phyloP scores from a whole-genome alignment of 2,888 invertebrate species.

The Tribolium freemani region DNA sequence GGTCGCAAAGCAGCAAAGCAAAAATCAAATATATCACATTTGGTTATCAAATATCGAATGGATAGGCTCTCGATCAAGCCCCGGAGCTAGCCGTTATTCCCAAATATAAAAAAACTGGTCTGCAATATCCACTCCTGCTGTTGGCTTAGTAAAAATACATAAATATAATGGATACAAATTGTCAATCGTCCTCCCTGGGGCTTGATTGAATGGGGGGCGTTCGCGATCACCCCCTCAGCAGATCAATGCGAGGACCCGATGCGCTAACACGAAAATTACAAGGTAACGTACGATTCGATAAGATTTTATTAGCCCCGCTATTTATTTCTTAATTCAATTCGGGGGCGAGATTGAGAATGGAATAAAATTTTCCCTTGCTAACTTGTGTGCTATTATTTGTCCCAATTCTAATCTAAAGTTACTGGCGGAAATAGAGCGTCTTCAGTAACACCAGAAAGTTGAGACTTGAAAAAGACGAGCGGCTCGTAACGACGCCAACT shows the following conservation, averaged over 20 bases:
- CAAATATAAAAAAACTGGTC: constrained; percentile 59
- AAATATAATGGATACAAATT: constrained; percentile 67
- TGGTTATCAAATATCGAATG: constrained; percentile 63
- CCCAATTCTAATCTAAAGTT: constrained; percentile 2
- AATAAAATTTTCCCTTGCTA: background rate
- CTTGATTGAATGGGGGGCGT: constrained; percentile 61
- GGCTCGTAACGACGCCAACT: background rate
- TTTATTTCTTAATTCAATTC: background rate
- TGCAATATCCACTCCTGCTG: constrained; percentile 57
- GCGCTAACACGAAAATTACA: constrained; percentile 59
- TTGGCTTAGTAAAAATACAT: constrained; percentile 66
- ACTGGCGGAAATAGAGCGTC: background rate
- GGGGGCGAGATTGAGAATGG: background rate
- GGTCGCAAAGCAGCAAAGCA: constrained; percentile 58
- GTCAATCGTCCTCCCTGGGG: constrained; percentile 65
- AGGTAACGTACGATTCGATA: constrained; percentile 51
- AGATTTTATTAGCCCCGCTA: constrained; percentile 46
- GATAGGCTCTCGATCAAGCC: constrained; percentile 61
- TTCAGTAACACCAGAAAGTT: background rate
- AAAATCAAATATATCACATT: constrained; percentile 64
- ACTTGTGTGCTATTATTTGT: constrained; percentile 4
- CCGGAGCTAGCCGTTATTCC: constrained; percentile 61
- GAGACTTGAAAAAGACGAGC: constrained; percentile 2
- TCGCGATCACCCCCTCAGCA: constrained; percentile 47
- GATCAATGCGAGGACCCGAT: constrained; percentile 46